Conservation (phyloP, 2,113 vertebrate species). For the Sinosuthora webbiana region DNA sequence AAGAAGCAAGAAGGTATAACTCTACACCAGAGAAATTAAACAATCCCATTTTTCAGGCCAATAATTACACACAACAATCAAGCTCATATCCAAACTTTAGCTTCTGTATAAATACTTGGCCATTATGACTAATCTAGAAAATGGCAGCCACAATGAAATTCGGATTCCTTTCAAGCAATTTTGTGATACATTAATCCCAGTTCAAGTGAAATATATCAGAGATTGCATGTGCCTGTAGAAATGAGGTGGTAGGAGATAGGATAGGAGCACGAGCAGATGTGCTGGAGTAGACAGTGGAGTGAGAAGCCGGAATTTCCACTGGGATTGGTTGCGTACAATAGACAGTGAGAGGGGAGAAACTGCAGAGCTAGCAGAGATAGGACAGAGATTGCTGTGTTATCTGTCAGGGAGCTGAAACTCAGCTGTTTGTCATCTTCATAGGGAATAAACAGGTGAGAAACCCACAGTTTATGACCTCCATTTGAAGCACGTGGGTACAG, state of each 20-base stretch:
- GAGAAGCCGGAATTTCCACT: not conserved
- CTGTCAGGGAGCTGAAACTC: not conserved
- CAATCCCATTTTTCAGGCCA: not conserved
- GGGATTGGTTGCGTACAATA: not conserved
- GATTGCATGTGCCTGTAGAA: not conserved
- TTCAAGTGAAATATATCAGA: not conserved
- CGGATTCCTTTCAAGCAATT: not conserved
- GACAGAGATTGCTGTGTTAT: not conserved
- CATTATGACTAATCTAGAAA: not conserved
- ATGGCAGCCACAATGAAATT: not conserved
- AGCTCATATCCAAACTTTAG: not conserved
- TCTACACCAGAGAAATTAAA: not conserved
- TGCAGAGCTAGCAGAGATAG: not conserved
- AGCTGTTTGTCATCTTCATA: not conserved
- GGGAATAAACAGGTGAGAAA: not conserved
- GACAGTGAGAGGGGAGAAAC: not conserved
- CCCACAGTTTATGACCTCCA: not conserved
- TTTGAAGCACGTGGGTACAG: not conserved
- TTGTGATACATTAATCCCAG: not conserved
- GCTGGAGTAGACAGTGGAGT: not conserved
- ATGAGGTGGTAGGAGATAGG: not conserved
- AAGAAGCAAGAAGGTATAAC: not conserved
- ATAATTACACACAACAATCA: not conserved
- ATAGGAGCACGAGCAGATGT: not conserved
- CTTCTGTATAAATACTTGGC: not conserved